phyloP scores from a whole-genome alignment of 2,888 invertebrate genomes.

The Oconnorella tubifera region DNA sequence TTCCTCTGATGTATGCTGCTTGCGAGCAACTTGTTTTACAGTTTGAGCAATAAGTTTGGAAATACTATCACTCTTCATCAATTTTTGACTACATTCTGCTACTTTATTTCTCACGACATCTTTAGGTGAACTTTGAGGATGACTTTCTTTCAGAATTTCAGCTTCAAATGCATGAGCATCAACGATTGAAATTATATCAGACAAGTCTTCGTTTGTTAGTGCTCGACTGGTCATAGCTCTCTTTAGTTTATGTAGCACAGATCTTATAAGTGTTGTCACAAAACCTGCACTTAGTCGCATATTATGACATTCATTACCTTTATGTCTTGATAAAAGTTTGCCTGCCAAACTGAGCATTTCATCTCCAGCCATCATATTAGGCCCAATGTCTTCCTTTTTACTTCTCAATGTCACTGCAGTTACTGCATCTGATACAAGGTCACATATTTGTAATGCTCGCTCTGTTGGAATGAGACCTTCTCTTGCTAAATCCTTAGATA shows the following conservation, averaged over 20 bases:
- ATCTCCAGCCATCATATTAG: not conserved
- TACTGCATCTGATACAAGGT: constrained; percentile 1
- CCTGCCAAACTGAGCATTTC: constrained; percentile 11
- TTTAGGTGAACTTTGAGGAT: not conserved
- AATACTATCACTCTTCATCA: not conserved
- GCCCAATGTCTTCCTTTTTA: not conserved
- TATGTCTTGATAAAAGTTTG: not conserved
- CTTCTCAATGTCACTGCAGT: constrained; percentile 5
- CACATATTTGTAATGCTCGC: not conserved
- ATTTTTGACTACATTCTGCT: not conserved
- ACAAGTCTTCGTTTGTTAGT: constrained; percentile 7
- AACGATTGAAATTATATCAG: not conserved
- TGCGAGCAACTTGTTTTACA: not conserved
- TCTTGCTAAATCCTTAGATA: not conserved
- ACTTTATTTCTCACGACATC: not conserved
- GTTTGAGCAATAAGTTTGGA: not conserved
- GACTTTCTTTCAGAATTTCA: not conserved
- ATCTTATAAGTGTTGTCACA: constrained; percentile 4
- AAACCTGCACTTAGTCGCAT: constrained; percentile 2
- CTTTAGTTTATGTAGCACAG: constrained; percentile 6
- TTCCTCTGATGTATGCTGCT: not conserved
- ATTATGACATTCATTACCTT: not conserved
- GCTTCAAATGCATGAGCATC: not conserved
- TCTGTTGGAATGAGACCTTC: not conserved
- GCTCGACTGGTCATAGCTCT: not conserved